These are phyloP conservation scores for Hydrozoanthus tunicans DNA, from an alignment of 64 coral and sea anemone species.

Conservation along the genomic window DNA sequence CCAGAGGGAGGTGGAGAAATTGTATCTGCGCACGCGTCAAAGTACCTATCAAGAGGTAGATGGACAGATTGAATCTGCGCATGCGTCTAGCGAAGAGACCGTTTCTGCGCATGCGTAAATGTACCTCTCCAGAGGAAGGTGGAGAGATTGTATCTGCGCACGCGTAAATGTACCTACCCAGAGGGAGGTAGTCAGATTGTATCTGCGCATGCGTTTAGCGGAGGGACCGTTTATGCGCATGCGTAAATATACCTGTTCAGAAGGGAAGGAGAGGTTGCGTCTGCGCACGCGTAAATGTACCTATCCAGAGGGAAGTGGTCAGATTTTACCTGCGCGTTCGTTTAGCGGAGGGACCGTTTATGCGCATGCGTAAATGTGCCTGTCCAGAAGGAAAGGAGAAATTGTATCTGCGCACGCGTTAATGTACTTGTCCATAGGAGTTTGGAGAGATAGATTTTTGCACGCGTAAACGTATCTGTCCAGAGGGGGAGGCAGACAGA, in stretches of 20 bases:
- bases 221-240: not conserved
- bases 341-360: not conserved
- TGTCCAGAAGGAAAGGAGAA: too few relatives aligned
- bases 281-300: too few relatives aligned
- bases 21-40: too few relatives aligned
- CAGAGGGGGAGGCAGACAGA: not conserved
- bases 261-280: too few relatives aligned
- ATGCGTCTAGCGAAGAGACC: not conserved
- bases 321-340: conserved; percentile 34
- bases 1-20: too few relatives aligned
- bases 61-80: conserved; percentile 15
- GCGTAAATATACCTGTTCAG: not conserved
- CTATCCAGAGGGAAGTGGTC: too few relatives aligned
- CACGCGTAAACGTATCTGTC: not conserved
- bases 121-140: not conserved
- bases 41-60: too few relatives aligned
- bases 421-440: too few relatives aligned
- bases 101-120: not conserved
- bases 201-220: conserved; percentile 25
- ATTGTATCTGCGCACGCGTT: too few relatives aligned
- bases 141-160: too few relatives aligned
- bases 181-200: not conserved
- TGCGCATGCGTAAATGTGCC: not conserved
- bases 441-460: not conserved
- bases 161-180: too few relatives aligned